Base-by-base conservation (phyloP, 1,140 invertebrate species). In the Drosophila ironensis region DNA sequence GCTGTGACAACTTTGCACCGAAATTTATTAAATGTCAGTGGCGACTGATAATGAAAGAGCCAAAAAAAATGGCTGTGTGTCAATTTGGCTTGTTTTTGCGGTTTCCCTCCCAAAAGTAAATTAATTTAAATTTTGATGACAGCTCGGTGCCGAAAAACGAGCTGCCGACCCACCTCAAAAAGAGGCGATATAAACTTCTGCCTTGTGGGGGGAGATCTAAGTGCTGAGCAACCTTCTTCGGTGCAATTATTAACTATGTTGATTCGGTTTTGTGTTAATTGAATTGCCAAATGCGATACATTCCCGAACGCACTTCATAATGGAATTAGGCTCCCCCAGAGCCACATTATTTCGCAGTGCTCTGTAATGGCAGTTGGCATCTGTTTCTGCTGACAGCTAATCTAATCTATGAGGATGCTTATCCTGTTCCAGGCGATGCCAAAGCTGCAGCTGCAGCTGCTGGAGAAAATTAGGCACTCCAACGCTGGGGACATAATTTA, bases 11-110 rank as follows among this genome's bases (percentile, higher is more conserved):
- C 68, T 81, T 69, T 68, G 41, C 77, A 47, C 44, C 67, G 41
- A 76, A 82, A 81, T 84, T 77, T 73, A 84, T 73, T 84, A 77
- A 72, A 82, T 69, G 68, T 77, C 61, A 72, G 60, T 37, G 45
- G 40, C 25, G 37, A 30, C 42, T 50, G 57, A 63, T 44, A 75
- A 53, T 52, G 24, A 54, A 30, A 33, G 37, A 19, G n/a, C 4
- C 9, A 5, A 22, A 56, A 50, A 73, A 52, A 52, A 37, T 8
- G 6, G 30, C 16, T 64, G 53, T 68, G 37, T 81, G 72, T 76
- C 61, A 76, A 72, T 82, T 67, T 63, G 47, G 1, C 20, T 27
- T 70, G 38, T 44, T 70, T 70, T 47, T 70, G 67, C 45, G 30
- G 41, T 64, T 37, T 24, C 25, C 44, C 33, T 28, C 7, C n/a